A percentile compares a stretch with the other conserved stretches of the same genome.
Conservation (phyloP, 2,888 invertebrate genomes). For the Drosophila colorata region DNA sequence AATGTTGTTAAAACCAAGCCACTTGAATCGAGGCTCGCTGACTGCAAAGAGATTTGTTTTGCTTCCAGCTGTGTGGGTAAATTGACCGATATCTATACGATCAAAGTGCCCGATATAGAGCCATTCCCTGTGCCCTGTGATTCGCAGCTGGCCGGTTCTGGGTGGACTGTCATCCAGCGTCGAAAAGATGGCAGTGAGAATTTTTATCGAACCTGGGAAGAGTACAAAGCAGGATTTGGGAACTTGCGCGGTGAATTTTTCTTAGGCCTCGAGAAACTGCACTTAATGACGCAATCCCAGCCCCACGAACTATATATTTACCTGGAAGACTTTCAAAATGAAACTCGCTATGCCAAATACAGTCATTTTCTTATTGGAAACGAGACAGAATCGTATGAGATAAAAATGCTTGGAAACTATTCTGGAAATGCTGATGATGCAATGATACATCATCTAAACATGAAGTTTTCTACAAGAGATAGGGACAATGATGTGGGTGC, state of each 20-base stretch:
- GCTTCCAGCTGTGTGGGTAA: background rate
- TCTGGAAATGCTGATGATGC: constrained; percentile 89
- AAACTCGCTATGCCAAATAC: constrained; percentile 87
- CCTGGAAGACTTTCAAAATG: constrained; percentile 87
- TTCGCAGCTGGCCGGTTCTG: constrained; percentile 87
- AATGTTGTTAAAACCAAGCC: background rate
- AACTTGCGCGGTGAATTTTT: constrained; percentile 89
- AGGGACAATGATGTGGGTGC: constrained; percentile 88
- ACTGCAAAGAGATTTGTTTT: background rate
- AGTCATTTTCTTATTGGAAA: constrained; percentile 88
- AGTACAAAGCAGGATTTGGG: constrained; percentile 89
- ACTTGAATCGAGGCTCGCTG: too few species aligned
- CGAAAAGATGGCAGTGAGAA: constrained; percentile 88
- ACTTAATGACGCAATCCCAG: too few species aligned
- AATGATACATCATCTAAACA: constrained; percentile 88
- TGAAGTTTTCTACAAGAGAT: constrained; percentile 89
- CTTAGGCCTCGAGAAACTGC: constrained; percentile 89
- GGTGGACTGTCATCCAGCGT: constrained; percentile 82
- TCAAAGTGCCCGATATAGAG: background rate
- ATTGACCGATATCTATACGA: background rate
- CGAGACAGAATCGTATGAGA: constrained; percentile 88
- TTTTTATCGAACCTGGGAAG: constrained; percentile 88
- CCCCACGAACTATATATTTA: constrained; percentile 87
- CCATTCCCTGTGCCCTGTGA: constrained; percentile 87
- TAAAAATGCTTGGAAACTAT: constrained; percentile 88